Base-by-base conservation (phyloP, 2,797 vertebrate species). In the Spinus olivaceus region DNA sequence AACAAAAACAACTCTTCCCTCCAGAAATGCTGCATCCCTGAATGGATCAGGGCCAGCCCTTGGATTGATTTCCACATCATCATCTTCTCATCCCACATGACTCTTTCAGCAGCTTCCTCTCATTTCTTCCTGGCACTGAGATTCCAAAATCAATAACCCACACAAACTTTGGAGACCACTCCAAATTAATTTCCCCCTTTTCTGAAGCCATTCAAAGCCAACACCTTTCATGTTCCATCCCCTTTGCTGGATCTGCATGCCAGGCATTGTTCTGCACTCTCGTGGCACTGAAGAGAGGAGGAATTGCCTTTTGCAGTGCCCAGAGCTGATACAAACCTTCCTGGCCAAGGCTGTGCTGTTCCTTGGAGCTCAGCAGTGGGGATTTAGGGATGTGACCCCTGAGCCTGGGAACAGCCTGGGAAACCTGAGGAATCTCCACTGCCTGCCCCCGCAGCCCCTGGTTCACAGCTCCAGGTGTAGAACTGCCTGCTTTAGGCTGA, bases 221-320 rank as follows among this genome's bases (percentile, higher is more conserved):
- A 44, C 1, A 5, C 11, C 0, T 46, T 81, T 46, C 23, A 1
- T 15, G 27, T 67, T 42, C 76, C 16, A 1, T 2, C 3, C 1
- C 32, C 32, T 21, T 42, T 1, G 0, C 46, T 19, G 33, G 25
- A 46, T 32, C 37, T 30, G 32, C 35, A 35, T 0, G 0, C 3
- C 28, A 63, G 63, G 3, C 14, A 21, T 35, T 10, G 17, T 35
- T 84, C 71, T 53, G 12, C 20, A 6, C 51, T 37, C 22, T 50
- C 10, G 0, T 6, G n/a, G 39, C 24, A 23, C 79, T 20, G 18
- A 7, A 13, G 35, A n/a, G 42, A 28, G 37, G 18, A 21, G 14
- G 4, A 56, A 49, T n/a, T n/a, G 8, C 21, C 27, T 57, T 56
- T 67, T 10, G 35, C 30, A 35, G 49, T 9, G 57, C 76, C 78